A percentile compares a stretch with the other conserved stretches of the same genome.
Evolutionary conservation across 2,113 vertebrate genomes (phyloP).

Genomic region (Antechinus flavipes): DNA sequence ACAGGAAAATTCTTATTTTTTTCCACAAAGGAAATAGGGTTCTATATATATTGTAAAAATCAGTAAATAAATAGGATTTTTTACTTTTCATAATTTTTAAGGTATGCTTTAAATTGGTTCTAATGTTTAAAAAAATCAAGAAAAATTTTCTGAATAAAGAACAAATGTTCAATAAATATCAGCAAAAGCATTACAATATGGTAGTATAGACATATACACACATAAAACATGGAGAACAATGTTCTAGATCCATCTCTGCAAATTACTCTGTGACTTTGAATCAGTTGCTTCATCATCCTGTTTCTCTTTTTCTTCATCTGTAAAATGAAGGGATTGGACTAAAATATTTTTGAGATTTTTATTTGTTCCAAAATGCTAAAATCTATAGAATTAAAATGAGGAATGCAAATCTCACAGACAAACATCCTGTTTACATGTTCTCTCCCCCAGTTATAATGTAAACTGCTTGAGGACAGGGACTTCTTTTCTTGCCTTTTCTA

Average conservation of each 20-base stretch:
- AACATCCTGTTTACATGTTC: background rate
- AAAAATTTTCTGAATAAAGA: background rate
- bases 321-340: background rate
- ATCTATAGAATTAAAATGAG: background rate
- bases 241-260: background rate
- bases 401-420: background rate
- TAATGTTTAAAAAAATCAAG: background rate
- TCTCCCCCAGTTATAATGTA: background rate
- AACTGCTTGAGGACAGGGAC: background rate
- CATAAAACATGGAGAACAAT: background rate
- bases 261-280: background rate
- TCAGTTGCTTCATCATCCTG: background rate
- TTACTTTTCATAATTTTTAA: background rate
- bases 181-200: background rate
- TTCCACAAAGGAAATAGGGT: background rate
- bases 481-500: background rate
- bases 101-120: background rate
- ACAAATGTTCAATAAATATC: background rate
- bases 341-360: background rate
- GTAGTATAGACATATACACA: background rate
- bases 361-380: background rate
- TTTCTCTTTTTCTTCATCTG: background rate
- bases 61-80: background rate
- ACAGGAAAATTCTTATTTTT: background rate
- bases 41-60: background rate